Evolutionary conservation across 2,888 invertebrate species (phyloP), one percentile per base, ranked within the genome.

Genomic region (Leptura quadrifasciata): DNA sequence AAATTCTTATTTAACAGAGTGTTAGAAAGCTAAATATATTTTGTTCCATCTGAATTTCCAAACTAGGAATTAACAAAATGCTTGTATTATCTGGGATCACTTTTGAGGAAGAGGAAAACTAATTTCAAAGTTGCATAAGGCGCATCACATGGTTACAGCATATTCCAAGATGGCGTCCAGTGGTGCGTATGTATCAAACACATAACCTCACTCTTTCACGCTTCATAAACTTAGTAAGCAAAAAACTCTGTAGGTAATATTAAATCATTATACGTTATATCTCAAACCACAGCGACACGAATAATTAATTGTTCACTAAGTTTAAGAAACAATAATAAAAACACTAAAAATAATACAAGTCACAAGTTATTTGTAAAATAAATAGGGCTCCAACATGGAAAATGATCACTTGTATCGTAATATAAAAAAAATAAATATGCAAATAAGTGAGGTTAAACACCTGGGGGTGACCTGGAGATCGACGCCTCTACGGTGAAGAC

Each of bases 401-500:
- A 18, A 54, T 18, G 1, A 54, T 52, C 65, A 65, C 65, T 20
- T 65, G 24, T 24, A 52, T 47, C 3, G 21, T 0, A 27, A 31
- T 20, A 35, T 24, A 1, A 20, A 58, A 20, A 58, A 15, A 20
- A 18, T n/a, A 21, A 6, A 58, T 27, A 17, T 18, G 52, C 31
- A 57, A 55, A 72, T 55, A 64, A 72, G 63, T 64, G 65, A 64
- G 65, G 57, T 65, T 71, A 67, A 21, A 31, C 71, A 78, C 76
- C 79, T 80, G 81, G 81, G 67, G 76, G 71, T 76, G 82, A 85
- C 83, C 84, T 83, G 81, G 83, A 82, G 83, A 80, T 60, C 79
- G 80, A 73, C 79, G 63, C 75, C 77, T 69, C 79, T 70, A 74
- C 79, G 81, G 76, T 58, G 80, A 77, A 81, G 83, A 81, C 82